Conservation (phyloP, 2,797 vertebrate species). For the Ciconia nigra region DNA sequence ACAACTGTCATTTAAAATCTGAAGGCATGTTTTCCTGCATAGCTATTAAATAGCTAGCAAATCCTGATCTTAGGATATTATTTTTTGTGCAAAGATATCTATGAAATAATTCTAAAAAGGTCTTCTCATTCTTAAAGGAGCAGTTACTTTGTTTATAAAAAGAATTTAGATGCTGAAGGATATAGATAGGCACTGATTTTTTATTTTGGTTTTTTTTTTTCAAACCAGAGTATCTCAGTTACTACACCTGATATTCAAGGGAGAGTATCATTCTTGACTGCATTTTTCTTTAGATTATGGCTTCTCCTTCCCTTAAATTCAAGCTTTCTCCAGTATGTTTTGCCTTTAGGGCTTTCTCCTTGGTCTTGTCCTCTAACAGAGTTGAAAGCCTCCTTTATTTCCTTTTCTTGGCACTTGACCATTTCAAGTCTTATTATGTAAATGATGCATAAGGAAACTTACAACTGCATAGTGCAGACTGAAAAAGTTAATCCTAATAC, state of each 20-base stretch:
- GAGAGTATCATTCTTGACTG: not conserved
- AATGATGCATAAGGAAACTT: not conserved
- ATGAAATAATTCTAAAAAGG: not conserved
- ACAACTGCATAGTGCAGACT: not conserved
- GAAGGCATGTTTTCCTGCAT: not conserved
- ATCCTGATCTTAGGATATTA: not conserved
- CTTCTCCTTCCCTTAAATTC: not conserved
- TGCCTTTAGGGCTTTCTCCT: not conserved
- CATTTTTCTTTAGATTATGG: not conserved
- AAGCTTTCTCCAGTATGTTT: not conserved
- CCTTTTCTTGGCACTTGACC: not conserved
- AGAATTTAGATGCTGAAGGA: not conserved
- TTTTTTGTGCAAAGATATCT: not conserved
- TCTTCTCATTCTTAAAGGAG: not conserved
- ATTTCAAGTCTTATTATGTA: not conserved
- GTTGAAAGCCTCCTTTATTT: not conserved
- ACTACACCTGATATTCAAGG: not conserved
- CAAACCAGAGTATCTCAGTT: not conserved
- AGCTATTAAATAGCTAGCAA: not conserved
- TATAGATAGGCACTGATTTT: accelerated
- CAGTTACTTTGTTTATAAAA: not conserved
- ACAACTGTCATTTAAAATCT: not conserved
- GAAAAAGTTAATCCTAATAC: not conserved
- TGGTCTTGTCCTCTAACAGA: not conserved
- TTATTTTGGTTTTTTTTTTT: not conserved